These are phyloP conservation scores for Tympanoctomys barrerae DNA, from an alignment of 2,797 vertebrate species.

Conservation along the genomic window DNA sequence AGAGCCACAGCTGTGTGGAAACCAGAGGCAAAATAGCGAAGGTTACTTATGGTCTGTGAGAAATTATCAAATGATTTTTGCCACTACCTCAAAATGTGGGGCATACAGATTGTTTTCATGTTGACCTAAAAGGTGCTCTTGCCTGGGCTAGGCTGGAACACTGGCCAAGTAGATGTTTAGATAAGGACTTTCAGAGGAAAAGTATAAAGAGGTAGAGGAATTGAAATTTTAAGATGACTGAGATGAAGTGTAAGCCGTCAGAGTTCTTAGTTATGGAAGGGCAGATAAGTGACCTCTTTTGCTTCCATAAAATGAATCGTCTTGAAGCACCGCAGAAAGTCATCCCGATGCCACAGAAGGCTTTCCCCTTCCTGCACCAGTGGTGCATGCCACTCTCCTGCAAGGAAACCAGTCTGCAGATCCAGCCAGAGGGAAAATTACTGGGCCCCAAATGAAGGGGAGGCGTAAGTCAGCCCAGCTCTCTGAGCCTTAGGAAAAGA, in stretches of 20 bases:
- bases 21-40: not conserved
- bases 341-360: not conserved
- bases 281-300: conserved; percentile 59
- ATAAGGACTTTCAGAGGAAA: conserved; percentile 32
- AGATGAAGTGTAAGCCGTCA: conserved; percentile 48
- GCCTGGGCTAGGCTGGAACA: conserved; percentile 29
- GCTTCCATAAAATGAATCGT: conserved; percentile 14
- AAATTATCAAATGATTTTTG: not conserved
- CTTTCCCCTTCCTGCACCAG: conserved; percentile 47
- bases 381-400: conserved; percentile 66
- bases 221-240: conserved; percentile 24
- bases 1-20: not conserved
- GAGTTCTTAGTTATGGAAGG: conserved; percentile 8
- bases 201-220: not conserved
- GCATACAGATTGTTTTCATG: not conserved
- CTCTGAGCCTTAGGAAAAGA: conserved; percentile 74
- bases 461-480: conserved; percentile 56
- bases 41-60: not conserved
- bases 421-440: conserved; percentile 74
- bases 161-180: not conserved
- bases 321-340: not conserved
- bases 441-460: conserved; percentile 72
- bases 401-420: conserved; percentile 65
- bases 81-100: not conserved
- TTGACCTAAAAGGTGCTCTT: not conserved